These are phyloP conservation scores for Drosophila macrothrix DNA, from an alignment of 2,888 invertebrate species.

Conservation along the genomic window DNA sequence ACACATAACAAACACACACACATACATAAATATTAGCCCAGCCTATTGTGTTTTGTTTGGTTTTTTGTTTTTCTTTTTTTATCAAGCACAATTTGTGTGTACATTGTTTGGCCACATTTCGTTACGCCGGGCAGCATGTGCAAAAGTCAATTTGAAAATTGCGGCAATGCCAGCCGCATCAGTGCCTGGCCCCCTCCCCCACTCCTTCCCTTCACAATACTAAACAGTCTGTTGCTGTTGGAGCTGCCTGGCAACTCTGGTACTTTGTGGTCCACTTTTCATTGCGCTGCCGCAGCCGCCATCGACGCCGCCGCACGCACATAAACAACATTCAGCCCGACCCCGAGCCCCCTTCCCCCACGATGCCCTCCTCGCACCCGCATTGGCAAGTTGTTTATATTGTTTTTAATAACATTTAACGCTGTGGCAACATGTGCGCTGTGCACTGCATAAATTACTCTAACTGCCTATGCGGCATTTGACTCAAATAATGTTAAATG, in stretches of 20 bases:
- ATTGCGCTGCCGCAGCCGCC: slow-evolving; percentile 29
- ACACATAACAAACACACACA: slow-evolving; percentile 21
- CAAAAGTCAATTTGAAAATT: slow-evolving; percentile 81
- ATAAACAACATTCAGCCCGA: slow-evolving; percentile 56
- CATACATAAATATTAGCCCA: slow-evolving; percentile 27
- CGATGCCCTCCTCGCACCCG: background rate
- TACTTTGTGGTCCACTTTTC: slow-evolving; percentile 73
- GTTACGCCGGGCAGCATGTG: slow-evolving; percentile 74
- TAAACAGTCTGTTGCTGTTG: slow-evolving; percentile 33
- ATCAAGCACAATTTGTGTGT: slow-evolving; percentile 27
- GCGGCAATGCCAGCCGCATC: slow-evolving; percentile 53
- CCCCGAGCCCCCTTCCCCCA: background rate
- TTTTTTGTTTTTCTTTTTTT: slow-evolving; percentile 24
- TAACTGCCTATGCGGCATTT: slow-evolving; percentile 50
- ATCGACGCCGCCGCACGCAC: slow-evolving; percentile 37
- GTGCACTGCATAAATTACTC: slow-evolving; percentile 69
- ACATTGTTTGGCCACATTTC: slow-evolving; percentile 71
- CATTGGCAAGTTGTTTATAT: slow-evolving; percentile 74
- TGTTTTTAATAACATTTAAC: slow-evolving; percentile 77
- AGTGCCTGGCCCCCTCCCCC: slow-evolving; percentile 32
- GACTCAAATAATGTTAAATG: slow-evolving; percentile 53
- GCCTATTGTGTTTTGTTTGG: slow-evolving; percentile 29
- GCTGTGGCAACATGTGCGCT: slow-evolving; percentile 66
- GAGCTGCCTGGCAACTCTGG: slow-evolving; percentile 54
- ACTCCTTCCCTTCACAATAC: background rate